A percentile compares a stretch with the other conserved stretches of the same genome.
Evolutionary conservation across 2,888 invertebrate genomes (phyloP).

Genomic region (Dilophus febrilis): DNA sequence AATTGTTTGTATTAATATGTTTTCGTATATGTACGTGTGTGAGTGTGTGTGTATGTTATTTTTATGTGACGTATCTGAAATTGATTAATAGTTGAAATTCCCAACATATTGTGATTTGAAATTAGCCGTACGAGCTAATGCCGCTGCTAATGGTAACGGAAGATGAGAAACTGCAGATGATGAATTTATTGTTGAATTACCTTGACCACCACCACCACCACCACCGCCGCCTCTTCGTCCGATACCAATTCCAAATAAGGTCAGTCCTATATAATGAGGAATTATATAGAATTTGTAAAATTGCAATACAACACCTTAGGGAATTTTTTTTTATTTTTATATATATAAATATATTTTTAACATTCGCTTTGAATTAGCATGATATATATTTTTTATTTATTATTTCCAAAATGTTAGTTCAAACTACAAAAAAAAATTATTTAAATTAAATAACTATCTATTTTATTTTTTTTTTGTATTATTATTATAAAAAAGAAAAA

Average conservation of each 20-base stretch:
- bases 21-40: not conserved
- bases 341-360: too few species aligned
- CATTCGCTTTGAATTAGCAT: constrained; percentile 11
- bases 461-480: too few species aligned
- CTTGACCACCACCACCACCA: constrained; percentile 17
- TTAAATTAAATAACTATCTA: too few species aligned
- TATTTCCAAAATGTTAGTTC: not conserved
- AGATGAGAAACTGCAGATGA: constrained; percentile 12
- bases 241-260: constrained; percentile 30
- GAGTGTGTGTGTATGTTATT: constrained; percentile 5
- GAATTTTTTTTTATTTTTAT: too few species aligned
- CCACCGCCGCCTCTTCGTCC: constrained; percentile 18
- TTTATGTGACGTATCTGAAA: not conserved
- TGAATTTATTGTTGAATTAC: constrained; percentile 12
- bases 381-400: constrained; percentile 2
- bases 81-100: constrained; percentile 29
- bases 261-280: constrained; percentile 22
- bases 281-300: not conserved
- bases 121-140: constrained; percentile 27
- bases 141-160: constrained; percentile 22
- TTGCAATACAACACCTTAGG: not conserved
- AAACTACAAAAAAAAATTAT: too few species aligned
- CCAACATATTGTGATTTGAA: constrained; percentile 30
- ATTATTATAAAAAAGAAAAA: too few species aligned
- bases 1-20: too few species aligned